Evolutionary conservation across 2,888 invertebrate genomes (phyloP), one percentile per base, ranked within the genome.

Genomic region (Acanthococcus lagerstroemiae): DNA sequence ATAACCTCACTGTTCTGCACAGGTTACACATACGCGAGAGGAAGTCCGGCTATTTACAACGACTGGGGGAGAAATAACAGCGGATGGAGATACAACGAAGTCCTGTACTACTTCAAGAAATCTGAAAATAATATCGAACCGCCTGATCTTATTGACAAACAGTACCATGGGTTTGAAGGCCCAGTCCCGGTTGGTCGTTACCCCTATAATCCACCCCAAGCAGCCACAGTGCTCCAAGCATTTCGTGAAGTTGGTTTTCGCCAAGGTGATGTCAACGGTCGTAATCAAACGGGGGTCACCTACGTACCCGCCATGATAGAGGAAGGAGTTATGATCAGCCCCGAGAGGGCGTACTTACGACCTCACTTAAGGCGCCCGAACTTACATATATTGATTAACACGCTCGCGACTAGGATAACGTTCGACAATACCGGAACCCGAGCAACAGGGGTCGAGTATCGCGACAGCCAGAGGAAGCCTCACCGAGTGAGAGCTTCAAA

Each of bases 401-500:
- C 81, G 1, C 71, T 76, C 17, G 83, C 80, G 9, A 76, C 76
- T 25, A 77, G 78, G 68, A 72, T 84, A 24, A 71, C 80, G 24
- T 77, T 84, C 56, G 79, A 83, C 71, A 71, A 73, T 0, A 50
- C 71, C 9, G 76, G 75, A 12, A 80, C 79, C 71, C 80, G 85
- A 69, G 89, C 90, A 0, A 84, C 83, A 67, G 89, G 90, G 0
- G 86, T 92, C 0, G 86, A 90, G 73, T 89, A 87, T 71, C 80
- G 87, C 27, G 70, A 70, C 45, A 66, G 56, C 12, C 71, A 72
- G 17, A 75, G 75, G 4, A 70, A 68, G n/a, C 37, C 27, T 9
- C 52, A 22, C 4, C 61, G 68, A 54, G 83, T 90, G 1, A 78
- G 85, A 65, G 83, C 83, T 4, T 76, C 76, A 9, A 82, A 81